Evolutionary conservation across 2,797 vertebrate genomes (phyloP).

Genomic region (Melanotaenia trifasciata): DNA sequence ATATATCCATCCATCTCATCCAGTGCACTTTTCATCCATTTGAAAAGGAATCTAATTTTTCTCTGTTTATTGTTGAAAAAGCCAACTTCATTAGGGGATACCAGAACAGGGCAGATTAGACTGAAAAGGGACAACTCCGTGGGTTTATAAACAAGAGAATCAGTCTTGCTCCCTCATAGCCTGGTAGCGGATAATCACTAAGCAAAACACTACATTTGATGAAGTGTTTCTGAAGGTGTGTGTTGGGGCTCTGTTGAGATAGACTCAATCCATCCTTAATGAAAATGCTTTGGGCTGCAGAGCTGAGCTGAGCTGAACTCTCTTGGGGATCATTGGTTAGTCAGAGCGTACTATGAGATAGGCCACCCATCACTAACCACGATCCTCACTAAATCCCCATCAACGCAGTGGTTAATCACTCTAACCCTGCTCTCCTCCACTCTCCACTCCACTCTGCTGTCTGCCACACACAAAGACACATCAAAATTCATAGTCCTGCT

Average conservation of each 20-base stretch:
- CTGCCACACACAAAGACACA: conserved; percentile 84
- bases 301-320: conserved; percentile 90
- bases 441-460: conserved; percentile 66
- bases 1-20: conserved; percentile 21
- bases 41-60: conserved; percentile 89
- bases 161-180: conserved; percentile 91
- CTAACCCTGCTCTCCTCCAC: conserved; percentile 78
- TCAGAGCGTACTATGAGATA: conserved; percentile 79
- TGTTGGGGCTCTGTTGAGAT: conserved; percentile 84
- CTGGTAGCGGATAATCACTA: conserved; percentile 97
- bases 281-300: conserved; percentile 96
- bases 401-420: conserved; percentile 86
- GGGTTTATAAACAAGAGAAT: conserved; percentile 90
- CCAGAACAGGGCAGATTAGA: conserved; percentile 91
- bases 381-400: conserved; percentile 85
- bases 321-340: conserved; percentile 88
- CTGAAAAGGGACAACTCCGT: conserved; percentile 79
- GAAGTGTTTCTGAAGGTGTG: conserved; percentile 99
- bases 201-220: conserved; percentile 99
- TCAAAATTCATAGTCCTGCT: conserved; percentile 88
- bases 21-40: conserved; percentile 43
- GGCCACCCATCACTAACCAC: conserved; percentile 87
- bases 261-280: conserved; percentile 99
- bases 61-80: conserved; percentile 82
- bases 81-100: conserved; percentile 91